Conservation (phyloP, 2,888 invertebrate species). For the Acanthosoma haemorrhoidale region DNA sequence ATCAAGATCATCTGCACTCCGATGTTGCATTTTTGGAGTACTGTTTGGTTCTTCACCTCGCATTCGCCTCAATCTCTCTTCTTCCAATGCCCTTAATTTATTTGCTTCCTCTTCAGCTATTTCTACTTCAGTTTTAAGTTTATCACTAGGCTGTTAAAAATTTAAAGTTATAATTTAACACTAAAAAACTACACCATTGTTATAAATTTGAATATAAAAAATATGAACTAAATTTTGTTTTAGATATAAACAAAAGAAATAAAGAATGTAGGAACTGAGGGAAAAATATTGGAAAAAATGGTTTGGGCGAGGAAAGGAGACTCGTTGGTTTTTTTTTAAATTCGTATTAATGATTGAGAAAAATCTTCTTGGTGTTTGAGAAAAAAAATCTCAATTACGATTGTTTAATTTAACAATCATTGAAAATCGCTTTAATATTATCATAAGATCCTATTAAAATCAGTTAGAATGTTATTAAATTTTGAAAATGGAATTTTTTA, state of each 20-base stretch:
- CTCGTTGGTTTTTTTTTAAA: too few relatives aligned
- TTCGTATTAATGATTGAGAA: too few relatives aligned
- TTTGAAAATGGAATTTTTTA: too few relatives aligned
- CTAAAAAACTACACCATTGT: not conserved
- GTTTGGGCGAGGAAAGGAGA: too few relatives aligned
- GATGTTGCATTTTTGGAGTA: constrained; percentile 52
- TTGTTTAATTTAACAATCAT: too few relatives aligned
- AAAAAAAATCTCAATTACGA: too few relatives aligned
- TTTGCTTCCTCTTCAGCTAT: constrained; percentile 72
- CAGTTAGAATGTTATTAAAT: too few relatives aligned
- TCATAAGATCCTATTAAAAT: too few relatives aligned
- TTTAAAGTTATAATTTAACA: not conserved
- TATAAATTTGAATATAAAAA: too few relatives aligned
- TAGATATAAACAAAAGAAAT: not conserved
- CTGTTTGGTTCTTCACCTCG: constrained; percentile 51
- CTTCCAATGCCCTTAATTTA: constrained; percentile 69
- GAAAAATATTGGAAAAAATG: not conserved
- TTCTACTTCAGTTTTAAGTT: constrained; percentile 77
- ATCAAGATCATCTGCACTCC: constrained; percentile 80
- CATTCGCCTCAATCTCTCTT: constrained; percentile 74
- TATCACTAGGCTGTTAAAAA: constrained; percentile 61
- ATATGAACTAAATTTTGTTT: too few relatives aligned
- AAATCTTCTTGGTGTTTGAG: too few relatives aligned
- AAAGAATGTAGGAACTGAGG: not conserved
- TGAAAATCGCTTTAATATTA: too few relatives aligned